A percentile compares a stretch with the other conserved stretches of the same genome.
These are phyloP conservation scores for Trichechus manatus DNA, from an alignment of 2,113 vertebrate genomes.

Conservation along the genomic window DNA sequence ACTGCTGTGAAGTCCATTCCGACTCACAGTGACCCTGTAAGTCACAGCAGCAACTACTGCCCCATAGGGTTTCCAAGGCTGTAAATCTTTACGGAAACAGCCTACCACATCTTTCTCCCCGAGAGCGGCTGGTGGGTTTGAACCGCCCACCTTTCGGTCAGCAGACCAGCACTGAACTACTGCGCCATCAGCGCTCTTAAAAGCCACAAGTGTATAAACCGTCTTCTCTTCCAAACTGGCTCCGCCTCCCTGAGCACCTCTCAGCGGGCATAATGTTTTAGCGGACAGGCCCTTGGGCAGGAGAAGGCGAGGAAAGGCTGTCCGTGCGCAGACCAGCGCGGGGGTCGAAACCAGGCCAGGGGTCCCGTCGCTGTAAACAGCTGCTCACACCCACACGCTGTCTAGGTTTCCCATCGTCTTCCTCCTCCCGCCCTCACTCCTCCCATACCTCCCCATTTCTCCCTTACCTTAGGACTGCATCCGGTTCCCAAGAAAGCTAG, in stretches of 20 bases:
- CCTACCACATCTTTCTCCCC: no score
- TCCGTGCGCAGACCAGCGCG: not conserved
- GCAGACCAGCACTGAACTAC: no score
- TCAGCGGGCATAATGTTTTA: not conserved
- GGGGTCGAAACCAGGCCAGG: not conserved
- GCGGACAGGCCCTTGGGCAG: not conserved
- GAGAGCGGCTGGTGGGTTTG: no score
- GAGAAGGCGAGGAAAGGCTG: no score
- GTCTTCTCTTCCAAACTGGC: not conserved
- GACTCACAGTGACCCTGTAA: no score
- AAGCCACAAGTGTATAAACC: not conserved
- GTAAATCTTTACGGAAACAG: no score
- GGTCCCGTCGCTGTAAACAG: no score
- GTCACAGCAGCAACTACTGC: no score
- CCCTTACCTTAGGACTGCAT: not conserved
- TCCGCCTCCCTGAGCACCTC: not conserved
- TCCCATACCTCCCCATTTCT: not conserved
- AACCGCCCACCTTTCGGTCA: no score
- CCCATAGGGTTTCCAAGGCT: no score
- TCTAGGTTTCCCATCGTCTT: not conserved
- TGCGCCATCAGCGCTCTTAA: not conserved
- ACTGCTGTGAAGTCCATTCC: no score
- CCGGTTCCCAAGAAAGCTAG: not conserved
- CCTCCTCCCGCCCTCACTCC: not conserved
- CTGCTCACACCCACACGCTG: not conserved